Evolutionary conservation across 2,113 vertebrate genomes (phyloP).

Genomic region (Seriola rivoliana): DNA sequence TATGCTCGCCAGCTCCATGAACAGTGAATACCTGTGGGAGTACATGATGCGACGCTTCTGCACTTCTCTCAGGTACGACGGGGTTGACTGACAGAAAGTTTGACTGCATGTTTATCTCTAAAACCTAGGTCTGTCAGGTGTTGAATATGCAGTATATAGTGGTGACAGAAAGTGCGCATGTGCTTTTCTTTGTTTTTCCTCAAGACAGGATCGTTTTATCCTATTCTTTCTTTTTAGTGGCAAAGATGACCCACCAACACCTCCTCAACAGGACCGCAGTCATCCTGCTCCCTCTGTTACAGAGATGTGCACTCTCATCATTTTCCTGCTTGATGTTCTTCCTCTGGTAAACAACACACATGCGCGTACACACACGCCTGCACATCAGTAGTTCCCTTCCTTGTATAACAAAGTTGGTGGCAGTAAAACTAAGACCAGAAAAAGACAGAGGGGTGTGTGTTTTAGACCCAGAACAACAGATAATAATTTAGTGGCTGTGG

Average conservation of each 20-base stretch:
- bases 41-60: slow-evolving; percentile 93
- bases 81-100: background rate
- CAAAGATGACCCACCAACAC: slow-evolving; percentile 60
- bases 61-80: slow-evolving; percentile 88
- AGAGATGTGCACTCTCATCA: slow-evolving; percentile 91
- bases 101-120: background rate
- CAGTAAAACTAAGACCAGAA: too few relatives aligned
- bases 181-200: background rate
- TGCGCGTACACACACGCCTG: background rate
- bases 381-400: background rate
- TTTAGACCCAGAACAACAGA: too few relatives aligned
- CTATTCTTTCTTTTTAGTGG: slow-evolving; percentile 60
- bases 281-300: slow-evolving; percentile 82
- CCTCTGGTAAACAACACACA: slow-evolving; percentile 89
- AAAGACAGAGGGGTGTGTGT: too few relatives aligned
- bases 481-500: too few relatives aligned
- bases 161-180: too few relatives aligned
- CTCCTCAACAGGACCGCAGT: slow-evolving; percentile 60
- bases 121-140: background rate
- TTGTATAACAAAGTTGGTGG: background rate
- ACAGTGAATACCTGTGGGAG: slow-evolving; percentile 96
- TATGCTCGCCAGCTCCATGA: slow-evolving; percentile 92
- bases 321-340: slow-evolving; percentile 95
- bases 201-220: background rate
- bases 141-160: background rate